A percentile compares a stretch with the other conserved stretches of the same genome.
phyloP scores from a whole-genome alignment of 37 sponge, comb jelly and placozoan species.

The Theonella swinhoei region DNA sequence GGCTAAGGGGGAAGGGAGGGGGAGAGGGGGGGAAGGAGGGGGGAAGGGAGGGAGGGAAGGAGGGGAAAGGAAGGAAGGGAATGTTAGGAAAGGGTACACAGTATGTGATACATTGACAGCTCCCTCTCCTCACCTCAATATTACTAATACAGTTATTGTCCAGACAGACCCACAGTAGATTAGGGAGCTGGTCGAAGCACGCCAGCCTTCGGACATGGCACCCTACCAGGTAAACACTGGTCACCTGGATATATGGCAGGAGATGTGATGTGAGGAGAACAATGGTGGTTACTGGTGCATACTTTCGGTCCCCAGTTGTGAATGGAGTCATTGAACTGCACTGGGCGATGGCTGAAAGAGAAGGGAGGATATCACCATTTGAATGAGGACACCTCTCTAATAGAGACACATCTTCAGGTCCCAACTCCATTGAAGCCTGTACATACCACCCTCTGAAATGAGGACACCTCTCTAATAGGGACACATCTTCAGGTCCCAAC shows the following conservation, averaged over 20 bases:
- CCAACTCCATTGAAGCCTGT: no score
- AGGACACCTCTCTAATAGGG: no score
- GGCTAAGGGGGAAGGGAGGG: no score
- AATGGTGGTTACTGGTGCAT: background rate
- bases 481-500: no score
- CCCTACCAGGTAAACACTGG: constrained; percentile 60
- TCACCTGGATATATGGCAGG: constrained; percentile 56
- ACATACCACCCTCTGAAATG: no score
- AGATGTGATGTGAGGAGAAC: background rate
- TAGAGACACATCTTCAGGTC: no score
- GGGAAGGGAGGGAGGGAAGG: no score
- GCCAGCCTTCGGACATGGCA: constrained; percentile 60
- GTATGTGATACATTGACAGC: no score
- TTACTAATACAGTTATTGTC: constrained; percentile 65
- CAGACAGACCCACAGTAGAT: constrained; percentile 89
- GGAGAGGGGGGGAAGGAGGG: no score
- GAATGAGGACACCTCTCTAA: no score
- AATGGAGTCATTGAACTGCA: constrained; percentile 7
- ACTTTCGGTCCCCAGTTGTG: constrained; percentile 5
- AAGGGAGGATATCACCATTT: background rate
- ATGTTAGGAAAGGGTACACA: no score
- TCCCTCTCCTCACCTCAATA: constrained; percentile 40
- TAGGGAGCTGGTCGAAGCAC: constrained; percentile 69
- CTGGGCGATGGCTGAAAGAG: constrained; percentile 1
- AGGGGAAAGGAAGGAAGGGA: no score